phyloP scores from a whole-genome alignment of 2,888 invertebrate genomes.

The Caenorhabditis japonica region DNA sequence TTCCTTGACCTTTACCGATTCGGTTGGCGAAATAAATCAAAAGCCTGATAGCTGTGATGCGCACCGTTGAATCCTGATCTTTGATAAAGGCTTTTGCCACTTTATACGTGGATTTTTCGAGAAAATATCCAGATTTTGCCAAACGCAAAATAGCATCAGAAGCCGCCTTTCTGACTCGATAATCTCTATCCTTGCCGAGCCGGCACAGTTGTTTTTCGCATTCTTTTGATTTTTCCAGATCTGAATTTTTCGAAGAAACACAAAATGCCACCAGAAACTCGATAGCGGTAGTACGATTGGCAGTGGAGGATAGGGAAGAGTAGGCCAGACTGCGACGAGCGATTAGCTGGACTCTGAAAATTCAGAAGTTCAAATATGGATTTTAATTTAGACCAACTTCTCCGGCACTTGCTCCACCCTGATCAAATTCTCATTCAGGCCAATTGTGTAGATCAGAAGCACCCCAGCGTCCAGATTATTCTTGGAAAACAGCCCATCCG shows the following conservation, averaged over 20 bases:
- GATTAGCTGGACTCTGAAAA: conserved; percentile 15
- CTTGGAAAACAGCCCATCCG: conserved; percentile 24
- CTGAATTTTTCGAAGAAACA: neutral
- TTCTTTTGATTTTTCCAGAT: neutral
- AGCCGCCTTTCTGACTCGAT: conserved; percentile 57
- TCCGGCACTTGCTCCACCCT: conserved; percentile 19
- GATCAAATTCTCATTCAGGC: conserved; percentile 3
- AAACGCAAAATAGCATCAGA: conserved; percentile 42
- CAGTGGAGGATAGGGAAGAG: conserved; percentile 7
- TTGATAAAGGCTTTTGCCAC: conserved; percentile 40
- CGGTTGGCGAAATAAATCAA: conserved; percentile 38
- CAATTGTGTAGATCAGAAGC: conserved; percentile 13
- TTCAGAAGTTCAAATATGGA: neutral
- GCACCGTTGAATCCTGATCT: conserved; percentile 53
- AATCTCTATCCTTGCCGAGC: conserved; percentile 54
- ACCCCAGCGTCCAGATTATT: conserved; percentile 18
- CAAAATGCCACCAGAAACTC: conserved; percentile 27
- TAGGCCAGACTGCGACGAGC: conserved; percentile 25
- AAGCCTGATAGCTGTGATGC: conserved; percentile 58
- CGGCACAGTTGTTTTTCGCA: conserved; percentile 36
- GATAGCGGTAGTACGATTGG: conserved; percentile 16
- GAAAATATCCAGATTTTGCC: neutral
- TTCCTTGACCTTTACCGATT: conserved; percentile 12
- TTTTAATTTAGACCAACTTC: conserved; percentile 11
- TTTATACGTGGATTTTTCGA: conserved; percentile 21